A percentile compares a stretch with the other conserved stretches of the same genome.
Conservation (phyloP, 35 echinoderm and acorn worm species). For the Anneissia japonica region DNA sequence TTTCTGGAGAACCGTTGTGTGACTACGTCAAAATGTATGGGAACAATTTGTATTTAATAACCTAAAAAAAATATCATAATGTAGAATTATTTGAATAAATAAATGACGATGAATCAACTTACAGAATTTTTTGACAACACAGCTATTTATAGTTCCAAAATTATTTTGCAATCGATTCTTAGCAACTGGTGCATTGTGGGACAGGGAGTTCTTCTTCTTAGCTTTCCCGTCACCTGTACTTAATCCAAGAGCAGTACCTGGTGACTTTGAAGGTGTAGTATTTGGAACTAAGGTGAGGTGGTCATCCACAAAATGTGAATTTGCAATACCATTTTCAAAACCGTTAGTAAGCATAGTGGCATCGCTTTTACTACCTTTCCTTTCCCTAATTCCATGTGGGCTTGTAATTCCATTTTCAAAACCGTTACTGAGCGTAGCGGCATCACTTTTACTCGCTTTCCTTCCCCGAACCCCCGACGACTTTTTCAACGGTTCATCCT, state of each 20-base stretch:
- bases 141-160: neutral
- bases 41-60: too few species aligned
- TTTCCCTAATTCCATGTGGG: slow-evolving; percentile 25
- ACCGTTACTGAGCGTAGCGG: neutral
- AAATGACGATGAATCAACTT: too few species aligned
- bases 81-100: too few species aligned
- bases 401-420: too few species aligned
- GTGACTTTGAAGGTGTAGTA: neutral
- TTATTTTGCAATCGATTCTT: neutral
- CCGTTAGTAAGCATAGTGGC: neutral
- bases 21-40: too few species aligned
- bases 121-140: neutral
- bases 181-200: neutral
- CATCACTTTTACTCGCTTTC: slow-evolving; percentile 1
- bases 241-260: neutral
- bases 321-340: neutral
- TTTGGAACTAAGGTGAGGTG: neutral
- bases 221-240: neutral
- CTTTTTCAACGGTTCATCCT: slow-evolving; percentile 36
- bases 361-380: neutral
- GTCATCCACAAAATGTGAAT: neutral
- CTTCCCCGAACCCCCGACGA: slow-evolving; percentile 25
- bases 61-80: too few species aligned
- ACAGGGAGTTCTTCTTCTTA: neutral
- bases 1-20: too few species aligned